Conservation (phyloP, 2,797 vertebrate genomes). For the Mus spretus region DNA sequence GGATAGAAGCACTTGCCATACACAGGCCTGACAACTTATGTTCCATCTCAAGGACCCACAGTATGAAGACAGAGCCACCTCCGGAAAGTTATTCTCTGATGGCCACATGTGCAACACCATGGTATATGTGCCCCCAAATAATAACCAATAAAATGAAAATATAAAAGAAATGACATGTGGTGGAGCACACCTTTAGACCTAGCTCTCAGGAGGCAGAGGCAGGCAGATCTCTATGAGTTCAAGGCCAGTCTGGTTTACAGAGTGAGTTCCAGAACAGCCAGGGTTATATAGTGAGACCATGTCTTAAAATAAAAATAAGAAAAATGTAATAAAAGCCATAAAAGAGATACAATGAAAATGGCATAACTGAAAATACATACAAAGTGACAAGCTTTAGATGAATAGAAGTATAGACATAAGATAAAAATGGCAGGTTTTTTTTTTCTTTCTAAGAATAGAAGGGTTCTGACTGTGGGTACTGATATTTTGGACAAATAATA, state of each 20-base stretch:
- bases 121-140: background rate
- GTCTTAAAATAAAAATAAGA: background rate
- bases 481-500: background rate
- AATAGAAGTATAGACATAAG: background rate
- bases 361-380: background rate
- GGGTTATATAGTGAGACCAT: background rate
- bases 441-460: slow-evolving; percentile 6
- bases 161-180: background rate
- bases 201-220: background rate
- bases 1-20: too few species aligned
- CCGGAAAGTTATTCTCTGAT: background rate
- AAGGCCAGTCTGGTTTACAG: background rate
- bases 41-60: background rate
- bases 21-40: background rate
- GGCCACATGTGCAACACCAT: background rate
- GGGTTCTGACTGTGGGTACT: background rate
- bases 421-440: background rate
- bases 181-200: background rate
- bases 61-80: background rate
- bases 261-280: background rate
- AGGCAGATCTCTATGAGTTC: background rate
- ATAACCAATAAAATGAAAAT: background rate
- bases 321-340: background rate
- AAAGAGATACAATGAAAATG: background rate
- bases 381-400: background rate